Conservation (phyloP, 2,888 invertebrate genomes). For the Tinea semifulvella region DNA sequence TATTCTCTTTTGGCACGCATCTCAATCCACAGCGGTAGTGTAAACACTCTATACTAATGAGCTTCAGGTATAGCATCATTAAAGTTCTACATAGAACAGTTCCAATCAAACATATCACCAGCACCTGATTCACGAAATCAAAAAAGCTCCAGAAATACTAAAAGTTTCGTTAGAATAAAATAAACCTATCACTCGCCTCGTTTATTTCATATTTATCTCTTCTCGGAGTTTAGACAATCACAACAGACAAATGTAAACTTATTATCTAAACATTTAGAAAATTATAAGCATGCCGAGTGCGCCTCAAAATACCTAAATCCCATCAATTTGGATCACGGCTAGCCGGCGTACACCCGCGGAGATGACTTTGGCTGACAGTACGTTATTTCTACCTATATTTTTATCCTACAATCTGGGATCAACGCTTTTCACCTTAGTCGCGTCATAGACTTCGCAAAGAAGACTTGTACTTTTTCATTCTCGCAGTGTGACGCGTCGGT, state of each 20-base stretch:
- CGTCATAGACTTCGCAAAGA: constrained; percentile 50
- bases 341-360: constrained; percentile 43
- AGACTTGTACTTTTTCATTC: constrained; percentile 25
- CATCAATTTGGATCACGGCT: constrained; percentile 48
- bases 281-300: constrained; percentile 29
- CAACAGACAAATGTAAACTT: constrained; percentile 30
- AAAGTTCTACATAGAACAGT: too few species aligned
- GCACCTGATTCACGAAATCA: too few species aligned
- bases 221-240: neutral
- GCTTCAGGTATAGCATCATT: too few species aligned
- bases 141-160: too few species aligned
- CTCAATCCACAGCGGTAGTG: too few species aligned
- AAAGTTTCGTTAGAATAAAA: too few species aligned
- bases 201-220: too few species aligned
- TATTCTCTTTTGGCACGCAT: too few species aligned
- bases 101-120: too few species aligned
- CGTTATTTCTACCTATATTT: constrained; percentile 59
- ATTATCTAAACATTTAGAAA: constrained; percentile 53
- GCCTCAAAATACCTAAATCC: constrained; percentile 34
- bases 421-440: constrained; percentile 47
- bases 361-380: constrained; percentile 52
- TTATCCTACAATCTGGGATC: constrained; percentile 43
- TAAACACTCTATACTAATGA: too few species aligned
- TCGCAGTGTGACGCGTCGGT: constrained; percentile 20
- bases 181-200: too few species aligned